Percentiles rank a stretch among this genome's conserved stretches.
phyloP scores from a whole-genome alignment of 2,888 invertebrate species.

The Cryptus armator region DNA sequence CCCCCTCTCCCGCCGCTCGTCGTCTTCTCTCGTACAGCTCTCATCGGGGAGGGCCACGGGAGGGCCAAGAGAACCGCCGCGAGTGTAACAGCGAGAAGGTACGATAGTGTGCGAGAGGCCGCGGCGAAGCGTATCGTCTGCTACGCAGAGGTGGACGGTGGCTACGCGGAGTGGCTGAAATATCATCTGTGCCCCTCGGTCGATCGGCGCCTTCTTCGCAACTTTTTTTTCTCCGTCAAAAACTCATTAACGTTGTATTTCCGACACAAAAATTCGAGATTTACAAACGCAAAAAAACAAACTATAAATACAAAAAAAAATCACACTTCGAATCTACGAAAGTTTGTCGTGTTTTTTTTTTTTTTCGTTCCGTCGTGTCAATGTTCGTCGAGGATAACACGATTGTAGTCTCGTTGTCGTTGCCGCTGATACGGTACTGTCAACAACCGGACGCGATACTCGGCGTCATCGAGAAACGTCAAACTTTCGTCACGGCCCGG shows the following conservation, averaged over 20 bases:
- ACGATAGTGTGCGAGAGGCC: conserved; percentile 57
- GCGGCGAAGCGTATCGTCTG: conserved; percentile 70
- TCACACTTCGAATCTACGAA: background rate
- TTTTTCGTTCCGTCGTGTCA: conserved; percentile 33
- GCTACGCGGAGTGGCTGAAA: conserved; percentile 66
- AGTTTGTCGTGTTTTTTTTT: background rate
- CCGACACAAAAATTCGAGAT: background rate
- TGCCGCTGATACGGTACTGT: conserved; percentile 47
- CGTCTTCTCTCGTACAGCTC: background rate
- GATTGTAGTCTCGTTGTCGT: conserved; percentile 32
- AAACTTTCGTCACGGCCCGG: conserved; percentile 47
- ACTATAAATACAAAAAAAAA: background rate
- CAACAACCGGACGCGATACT: conserved; percentile 54
- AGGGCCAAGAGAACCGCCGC: conserved; percentile 24
- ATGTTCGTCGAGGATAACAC: conserved; percentile 43
- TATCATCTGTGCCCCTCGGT: conserved; percentile 57
- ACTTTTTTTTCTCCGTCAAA: conserved; percentile 15
- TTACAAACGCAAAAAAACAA: background rate
- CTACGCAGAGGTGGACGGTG: conserved; percentile 63
- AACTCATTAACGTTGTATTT: conserved; percentile 13
- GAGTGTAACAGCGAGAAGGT: conserved; percentile 18
- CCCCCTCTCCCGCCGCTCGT: conserved; percentile 6
- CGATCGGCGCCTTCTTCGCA: conserved; percentile 32
- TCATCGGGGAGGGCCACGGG: conserved; percentile 7
- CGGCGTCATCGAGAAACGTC: conserved; percentile 57